Evolutionary conservation across 2,888 invertebrate species (phyloP).

Genomic region (Campoletis raptor): DNA sequence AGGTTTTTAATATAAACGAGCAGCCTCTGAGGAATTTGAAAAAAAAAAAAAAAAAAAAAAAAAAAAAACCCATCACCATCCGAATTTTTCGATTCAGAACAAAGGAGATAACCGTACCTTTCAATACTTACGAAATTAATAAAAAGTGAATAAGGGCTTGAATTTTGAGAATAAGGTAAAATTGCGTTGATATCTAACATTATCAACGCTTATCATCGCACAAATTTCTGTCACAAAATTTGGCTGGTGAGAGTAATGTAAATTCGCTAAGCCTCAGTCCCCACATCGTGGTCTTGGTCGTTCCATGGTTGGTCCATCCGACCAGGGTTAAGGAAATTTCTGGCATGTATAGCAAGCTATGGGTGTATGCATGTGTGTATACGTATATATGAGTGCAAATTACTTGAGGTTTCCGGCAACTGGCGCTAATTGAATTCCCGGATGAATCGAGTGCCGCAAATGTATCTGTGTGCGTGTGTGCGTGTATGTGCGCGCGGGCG

Average conservation of each 20-base stretch:
- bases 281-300: constrained; percentile 26
- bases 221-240: constrained; percentile 1
- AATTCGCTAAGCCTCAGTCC: constrained; percentile 7
- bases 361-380: constrained; percentile 33
- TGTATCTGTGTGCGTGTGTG: background rate
- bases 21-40: no score
- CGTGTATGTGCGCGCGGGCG: constrained; percentile 54
- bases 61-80: background rate
- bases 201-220: background rate
- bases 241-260: constrained; percentile 16
- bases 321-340: constrained; percentile 43
- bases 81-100: background rate
- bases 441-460: constrained; percentile 81
- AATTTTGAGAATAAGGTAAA: background rate
- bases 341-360: constrained; percentile 14
- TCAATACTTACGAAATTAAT: background rate
- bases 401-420: constrained; percentile 83
- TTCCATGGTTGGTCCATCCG: constrained; percentile 8
- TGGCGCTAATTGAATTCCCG: constrained; percentile 83
- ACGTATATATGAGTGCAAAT: constrained; percentile 74
- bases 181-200: background rate
- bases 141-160: no score
- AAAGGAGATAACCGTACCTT: background rate
- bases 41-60: background rate
- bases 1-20: background rate